These are phyloP conservation scores for Malurus alboscapulatus DNA, from an alignment of 2,113 vertebrate genomes.

Conservation along the genomic window DNA sequence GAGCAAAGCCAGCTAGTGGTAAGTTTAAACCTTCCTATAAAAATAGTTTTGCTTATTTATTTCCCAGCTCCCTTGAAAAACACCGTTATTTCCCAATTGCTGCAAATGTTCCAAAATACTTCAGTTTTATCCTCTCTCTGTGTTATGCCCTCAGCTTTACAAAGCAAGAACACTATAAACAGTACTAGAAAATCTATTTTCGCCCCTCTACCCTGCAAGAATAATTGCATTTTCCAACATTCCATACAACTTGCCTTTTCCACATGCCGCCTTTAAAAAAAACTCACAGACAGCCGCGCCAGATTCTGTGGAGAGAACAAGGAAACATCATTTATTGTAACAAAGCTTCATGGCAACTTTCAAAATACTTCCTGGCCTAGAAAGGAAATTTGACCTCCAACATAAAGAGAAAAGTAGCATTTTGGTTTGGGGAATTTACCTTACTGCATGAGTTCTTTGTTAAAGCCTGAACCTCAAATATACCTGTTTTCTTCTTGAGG, in stretches of 20 bases:
- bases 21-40: not conserved
- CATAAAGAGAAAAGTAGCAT: rapidly evolving
- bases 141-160: not conserved
- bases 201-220: too few relatives aligned
- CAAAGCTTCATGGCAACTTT: rapidly evolving
- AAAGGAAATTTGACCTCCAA: not conserved
- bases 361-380: not conserved
- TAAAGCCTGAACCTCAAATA: not conserved
- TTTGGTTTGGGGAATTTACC: not conserved
- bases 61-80: not conserved
- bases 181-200: not conserved
- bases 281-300: constrained; percentile 97
- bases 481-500: not conserved
- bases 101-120: not conserved
- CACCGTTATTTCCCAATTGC: not conserved
- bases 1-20: rapidly evolving
- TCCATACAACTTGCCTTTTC: constrained; percentile 83
- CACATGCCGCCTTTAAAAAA: constrained; percentile 92
- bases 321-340: not conserved
- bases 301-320: constrained; percentile 81
- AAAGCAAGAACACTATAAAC: not conserved
- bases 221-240: not conserved
- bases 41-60: not conserved
- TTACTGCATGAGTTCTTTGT: rapidly evolving
- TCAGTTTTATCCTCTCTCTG: not conserved